Percentiles rank a stretch among this genome's conserved stretches.
Conservation (phyloP, 2,888 invertebrate species). For the Papilio demoleus region DNA sequence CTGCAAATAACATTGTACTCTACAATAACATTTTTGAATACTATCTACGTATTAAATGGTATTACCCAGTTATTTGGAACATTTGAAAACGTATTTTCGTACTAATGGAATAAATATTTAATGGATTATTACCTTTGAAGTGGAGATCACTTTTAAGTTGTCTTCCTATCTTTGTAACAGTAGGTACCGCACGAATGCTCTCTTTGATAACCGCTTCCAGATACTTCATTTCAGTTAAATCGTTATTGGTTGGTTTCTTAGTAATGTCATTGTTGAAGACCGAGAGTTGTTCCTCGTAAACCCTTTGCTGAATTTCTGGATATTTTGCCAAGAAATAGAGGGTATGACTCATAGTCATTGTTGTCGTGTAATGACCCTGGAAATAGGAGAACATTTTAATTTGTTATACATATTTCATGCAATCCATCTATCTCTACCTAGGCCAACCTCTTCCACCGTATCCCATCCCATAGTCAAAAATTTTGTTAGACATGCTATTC, state of each 20-base stretch:
- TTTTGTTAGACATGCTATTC: no score
- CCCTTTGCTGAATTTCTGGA: slow-evolving; percentile 51
- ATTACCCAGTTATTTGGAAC: no score
- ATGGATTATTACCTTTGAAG: slow-evolving; percentile 49
- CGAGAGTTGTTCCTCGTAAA: slow-evolving; percentile 51
- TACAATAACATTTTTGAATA: not conserved
- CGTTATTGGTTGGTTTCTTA: slow-evolving; percentile 49
- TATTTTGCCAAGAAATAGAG: slow-evolving; percentile 52
- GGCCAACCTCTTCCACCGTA: no score
- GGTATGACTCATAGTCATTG: slow-evolving; percentile 53
- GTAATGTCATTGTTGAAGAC: slow-evolving; percentile 49
- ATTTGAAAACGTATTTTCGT: no score
- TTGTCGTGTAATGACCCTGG: slow-evolving; percentile 56
- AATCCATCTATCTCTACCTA: no score
- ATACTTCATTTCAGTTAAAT: slow-evolving; percentile 56
- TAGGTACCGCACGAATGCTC: slow-evolving; percentile 53
- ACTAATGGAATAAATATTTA: no score
- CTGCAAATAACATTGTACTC: slow-evolving; percentile 43
- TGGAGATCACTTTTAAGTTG: slow-evolving; percentile 51
- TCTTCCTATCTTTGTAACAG: slow-evolving; percentile 54
- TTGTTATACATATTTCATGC: no score
- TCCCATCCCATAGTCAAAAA: no score
- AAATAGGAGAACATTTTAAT: slow-evolving; percentile 33
- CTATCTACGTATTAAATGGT: no score
- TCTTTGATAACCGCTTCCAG: slow-evolving; percentile 57